Evolutionary conservation across 2,113 vertebrate species (phyloP), one percentile per base, ranked within the genome.

Genomic region (Trogon surrucura): DNA sequence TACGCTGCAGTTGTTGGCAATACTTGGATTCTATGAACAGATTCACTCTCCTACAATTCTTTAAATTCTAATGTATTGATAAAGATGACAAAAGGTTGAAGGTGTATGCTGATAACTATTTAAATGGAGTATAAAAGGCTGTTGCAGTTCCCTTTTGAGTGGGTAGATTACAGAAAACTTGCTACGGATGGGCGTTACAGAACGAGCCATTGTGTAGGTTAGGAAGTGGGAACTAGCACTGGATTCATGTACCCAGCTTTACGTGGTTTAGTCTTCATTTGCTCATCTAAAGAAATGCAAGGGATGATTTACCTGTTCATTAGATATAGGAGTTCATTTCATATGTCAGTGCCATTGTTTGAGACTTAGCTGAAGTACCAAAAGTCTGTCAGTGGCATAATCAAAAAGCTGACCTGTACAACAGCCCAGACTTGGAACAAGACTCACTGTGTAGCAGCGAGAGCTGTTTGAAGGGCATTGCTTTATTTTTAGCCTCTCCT

Each of bases 11-110:
- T 89, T 96, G 79, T 89, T 92, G 64, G 56, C 84, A 89, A 32
- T 94, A 50, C 88, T 87, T 96, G 47, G 45, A 47, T 84, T 85
- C 89, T 95, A 80, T 96, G 93, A 96, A 89, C 90, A 77, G 93
- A 88, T 88, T 96, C 61, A 80, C 58, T 86, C 34, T 67, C 61
- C 50, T 61, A 3, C 50, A 70, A 0, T 74, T 95, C 54, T 58
- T 92, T 96, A 94, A 74, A 92, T 95, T 83, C 70, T 94, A 74
- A 83, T 92, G 34, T 67, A 8, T 62, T 77, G 32, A 44, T 72
- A 38, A 87, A 73, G 34, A 56, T 87, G 66, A 84, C 61, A 92
- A 32, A 92, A 95, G 65, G 36, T 69, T 83, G 82, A 73, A 88
- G 72, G 61, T 89, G 66, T 38, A 10, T 72, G 45, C 73, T 88